phyloP scores from a whole-genome alignment of 1,140 invertebrate genomes.

The Acyrthosiphon pisum region DNA sequence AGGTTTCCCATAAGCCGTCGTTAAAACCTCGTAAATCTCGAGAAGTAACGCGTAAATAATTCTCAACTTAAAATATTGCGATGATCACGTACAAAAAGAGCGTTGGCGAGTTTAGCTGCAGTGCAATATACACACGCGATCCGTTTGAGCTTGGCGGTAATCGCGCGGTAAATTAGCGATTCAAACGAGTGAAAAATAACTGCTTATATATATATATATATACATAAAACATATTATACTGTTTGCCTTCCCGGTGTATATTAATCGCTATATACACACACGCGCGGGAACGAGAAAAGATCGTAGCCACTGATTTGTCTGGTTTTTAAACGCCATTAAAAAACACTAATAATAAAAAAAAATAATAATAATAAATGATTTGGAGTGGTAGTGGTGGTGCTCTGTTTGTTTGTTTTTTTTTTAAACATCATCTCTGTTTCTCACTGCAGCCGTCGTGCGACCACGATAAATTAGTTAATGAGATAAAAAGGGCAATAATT shows the following conservation, averaged over 20 bases:
- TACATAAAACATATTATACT: background rate
- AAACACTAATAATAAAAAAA: conserved; percentile 28
- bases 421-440: conserved; percentile 21
- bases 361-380: conserved; percentile 3
- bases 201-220: background rate
- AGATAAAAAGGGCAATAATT: conserved; percentile 57
- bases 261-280: background rate
- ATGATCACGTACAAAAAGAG: background rate
- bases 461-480: conserved; percentile 57
- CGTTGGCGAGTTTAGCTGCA: background rate
- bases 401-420: conserved; percentile 44
- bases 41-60: background rate
- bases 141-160: background rate
- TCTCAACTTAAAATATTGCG: background rate
- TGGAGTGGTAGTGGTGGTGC: background rate
- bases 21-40: background rate
- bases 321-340: conserved; percentile 52
- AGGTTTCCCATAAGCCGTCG: background rate
- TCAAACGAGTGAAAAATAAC: conserved; percentile 25
- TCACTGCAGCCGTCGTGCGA: conserved; percentile 34
- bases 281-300: conserved; percentile 13
- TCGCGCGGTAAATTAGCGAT: conserved; percentile 49
- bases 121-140: background rate
- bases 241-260: conserved; percentile 12
- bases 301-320: conserved; percentile 45